A percentile compares a stretch with the other conserved stretches of the same genome.
These are phyloP conservation scores for Cephus nigrinus DNA, from an alignment of 2,888 invertebrate genomes.

Conservation along the genomic window DNA sequence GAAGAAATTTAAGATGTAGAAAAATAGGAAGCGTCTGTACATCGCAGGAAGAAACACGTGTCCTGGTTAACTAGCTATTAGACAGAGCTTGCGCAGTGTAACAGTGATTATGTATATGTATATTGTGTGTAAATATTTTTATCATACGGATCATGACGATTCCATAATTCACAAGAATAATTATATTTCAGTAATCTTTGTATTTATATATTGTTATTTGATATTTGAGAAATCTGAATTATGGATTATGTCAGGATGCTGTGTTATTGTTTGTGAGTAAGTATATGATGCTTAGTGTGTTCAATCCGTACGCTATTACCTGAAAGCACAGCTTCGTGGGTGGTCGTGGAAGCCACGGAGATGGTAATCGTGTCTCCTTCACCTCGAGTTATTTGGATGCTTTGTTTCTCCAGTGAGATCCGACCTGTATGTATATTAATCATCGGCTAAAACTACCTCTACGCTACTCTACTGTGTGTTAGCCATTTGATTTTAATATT, in stretches of 20 bases:
- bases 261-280: constrained; percentile 6
- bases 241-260: not conserved
- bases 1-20: not conserved
- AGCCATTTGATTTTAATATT: constrained; percentile 22
- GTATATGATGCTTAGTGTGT: constrained; percentile 15
- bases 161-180: not conserved
- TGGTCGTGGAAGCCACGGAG: constrained; percentile 72
- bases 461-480: constrained; percentile 31
- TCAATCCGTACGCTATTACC: constrained; percentile 67
- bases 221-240: not conserved
- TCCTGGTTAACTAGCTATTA: not conserved
- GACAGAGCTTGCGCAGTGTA: not conserved
- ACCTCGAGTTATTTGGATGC: constrained; percentile 58
- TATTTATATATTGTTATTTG: too few relatives aligned
- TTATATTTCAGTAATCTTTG: not conserved
- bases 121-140: not conserved
- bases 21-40: not conserved
- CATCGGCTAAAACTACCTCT: constrained; percentile 39
- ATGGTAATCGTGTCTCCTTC: constrained; percentile 65
- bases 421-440: constrained; percentile 58
- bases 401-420: constrained; percentile 58
- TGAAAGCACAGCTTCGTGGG: constrained; percentile 74
- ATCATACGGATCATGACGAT: not conserved
- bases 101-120: not conserved
- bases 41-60: not conserved